phyloP scores from a whole-genome alignment of 2,113 vertebrate species.

The Protobothrops mucrosquamatus region DNA sequence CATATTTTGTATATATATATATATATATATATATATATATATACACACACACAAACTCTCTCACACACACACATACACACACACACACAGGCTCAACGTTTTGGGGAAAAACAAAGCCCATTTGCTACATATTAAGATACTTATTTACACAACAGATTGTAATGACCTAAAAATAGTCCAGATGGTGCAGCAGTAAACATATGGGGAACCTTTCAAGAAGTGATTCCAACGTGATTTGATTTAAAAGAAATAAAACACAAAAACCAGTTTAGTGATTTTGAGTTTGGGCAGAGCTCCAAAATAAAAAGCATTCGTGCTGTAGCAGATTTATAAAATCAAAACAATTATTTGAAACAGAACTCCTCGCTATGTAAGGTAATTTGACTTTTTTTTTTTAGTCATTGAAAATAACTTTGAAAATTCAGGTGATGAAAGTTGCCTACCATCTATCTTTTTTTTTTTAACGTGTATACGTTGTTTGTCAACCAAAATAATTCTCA shows the following conservation, averaged over 20 bases:
- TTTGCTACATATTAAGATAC: fast-evolving
- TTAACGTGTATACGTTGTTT: not conserved
- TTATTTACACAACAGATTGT: not conserved
- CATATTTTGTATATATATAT: too few relatives aligned
- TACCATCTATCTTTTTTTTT: not conserved
- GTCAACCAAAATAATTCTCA: not conserved
- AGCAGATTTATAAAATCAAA: not conserved
- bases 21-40: too few relatives aligned
- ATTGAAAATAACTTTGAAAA: not conserved
- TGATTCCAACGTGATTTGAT: not conserved
- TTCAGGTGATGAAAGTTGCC: not conserved
- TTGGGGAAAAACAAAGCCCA: not conserved
- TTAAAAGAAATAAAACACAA: constrained; percentile 5
- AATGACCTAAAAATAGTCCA: constrained; percentile 10
- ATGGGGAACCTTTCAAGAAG: not conserved
- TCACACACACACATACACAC: too few relatives aligned
- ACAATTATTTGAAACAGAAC: not conserved
- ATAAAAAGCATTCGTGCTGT: not conserved
- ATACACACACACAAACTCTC: too few relatives aligned
- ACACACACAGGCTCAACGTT: not conserved
- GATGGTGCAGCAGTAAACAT: constrained; percentile 13
- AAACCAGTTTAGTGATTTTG: not conserved
- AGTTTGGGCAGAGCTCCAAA: not conserved
- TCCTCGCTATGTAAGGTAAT: not conserved
- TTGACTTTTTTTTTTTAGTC: not conserved